phyloP scores from a whole-genome alignment of 2,113 vertebrate genomes.

The Equus quagga region DNA sequence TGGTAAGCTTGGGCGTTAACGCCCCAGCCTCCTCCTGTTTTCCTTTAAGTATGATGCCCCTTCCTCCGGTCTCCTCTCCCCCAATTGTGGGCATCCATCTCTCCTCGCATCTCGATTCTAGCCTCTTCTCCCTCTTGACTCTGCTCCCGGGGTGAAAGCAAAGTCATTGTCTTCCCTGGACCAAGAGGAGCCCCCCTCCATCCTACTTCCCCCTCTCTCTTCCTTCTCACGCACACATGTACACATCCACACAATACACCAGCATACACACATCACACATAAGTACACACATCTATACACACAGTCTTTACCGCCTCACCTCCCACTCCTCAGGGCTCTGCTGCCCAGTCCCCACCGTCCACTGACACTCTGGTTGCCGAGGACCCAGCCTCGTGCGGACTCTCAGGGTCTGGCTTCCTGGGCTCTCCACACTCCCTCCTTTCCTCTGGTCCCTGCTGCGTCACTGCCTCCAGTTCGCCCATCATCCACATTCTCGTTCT shows the following conservation, averaged over 20 bases:
- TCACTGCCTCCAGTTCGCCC: too few relatives aligned
- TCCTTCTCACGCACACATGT: background rate
- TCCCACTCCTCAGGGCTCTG: background rate
- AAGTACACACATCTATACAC: background rate
- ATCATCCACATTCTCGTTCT: fast-evolving
- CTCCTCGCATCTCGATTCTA: background rate
- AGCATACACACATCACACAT: background rate
- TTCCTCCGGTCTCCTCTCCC: background rate
- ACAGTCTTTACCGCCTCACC: too few relatives aligned
- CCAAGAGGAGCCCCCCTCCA: background rate
- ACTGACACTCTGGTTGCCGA: background rate
- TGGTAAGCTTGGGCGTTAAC: background rate
- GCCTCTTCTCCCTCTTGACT: background rate
- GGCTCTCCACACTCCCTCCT: too few relatives aligned
- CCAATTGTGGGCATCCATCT: background rate
- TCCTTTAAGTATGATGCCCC: background rate
- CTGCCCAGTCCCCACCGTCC: background rate
- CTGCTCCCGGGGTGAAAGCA: background rate
- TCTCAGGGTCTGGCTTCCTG: background rate
- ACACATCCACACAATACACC: background rate
- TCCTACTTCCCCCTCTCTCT: background rate
- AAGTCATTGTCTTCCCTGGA: background rate
- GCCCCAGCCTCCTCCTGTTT: background rate
- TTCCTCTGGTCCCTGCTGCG: background rate
- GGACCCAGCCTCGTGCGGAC: background rate